Evolutionary conservation across 1,140 invertebrate species (phyloP).

Genomic region (Eufriesea mexicana): DNA sequence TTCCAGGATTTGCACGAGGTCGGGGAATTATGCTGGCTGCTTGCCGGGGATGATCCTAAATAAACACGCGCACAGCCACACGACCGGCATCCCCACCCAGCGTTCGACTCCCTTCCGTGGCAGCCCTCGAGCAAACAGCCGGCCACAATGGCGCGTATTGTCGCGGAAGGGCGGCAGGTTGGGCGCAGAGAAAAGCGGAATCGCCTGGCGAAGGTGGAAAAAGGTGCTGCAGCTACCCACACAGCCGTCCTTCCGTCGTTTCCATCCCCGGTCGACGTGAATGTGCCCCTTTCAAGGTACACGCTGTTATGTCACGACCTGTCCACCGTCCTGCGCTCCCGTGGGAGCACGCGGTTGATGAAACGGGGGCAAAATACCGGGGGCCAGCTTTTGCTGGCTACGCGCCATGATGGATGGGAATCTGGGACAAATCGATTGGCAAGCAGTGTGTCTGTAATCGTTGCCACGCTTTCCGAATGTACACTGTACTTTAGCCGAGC

Average conservation of each 20-base stretch:
- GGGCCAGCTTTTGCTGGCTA: conserved; percentile 22
- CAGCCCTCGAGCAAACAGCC: conserved; percentile 69
- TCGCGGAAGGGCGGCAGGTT: conserved; percentile 61
- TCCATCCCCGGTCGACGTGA: conserved; percentile 20
- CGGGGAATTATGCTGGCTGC: conserved; percentile 61
- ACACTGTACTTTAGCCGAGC: neutral
- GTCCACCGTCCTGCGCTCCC: conserved; percentile 36
- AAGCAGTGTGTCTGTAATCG: neutral
- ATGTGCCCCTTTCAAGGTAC: conserved; percentile 42
- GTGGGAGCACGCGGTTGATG: conserved; percentile 50
- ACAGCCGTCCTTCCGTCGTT: conserved; percentile 37
- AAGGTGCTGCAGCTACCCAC: conserved; percentile 62
- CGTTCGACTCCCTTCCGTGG: conserved; percentile 15
- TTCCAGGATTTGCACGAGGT: conserved; percentile 60
- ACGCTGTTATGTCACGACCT: conserved; percentile 66
- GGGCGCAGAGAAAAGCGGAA: conserved; percentile 64
- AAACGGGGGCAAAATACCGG: conserved; percentile 52
- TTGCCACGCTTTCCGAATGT: neutral
- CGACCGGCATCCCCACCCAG: conserved; percentile 72
- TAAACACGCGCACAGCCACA: conserved; percentile 77
- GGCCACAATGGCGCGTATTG: conserved; percentile 64
- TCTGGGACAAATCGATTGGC: conserved; percentile 59
- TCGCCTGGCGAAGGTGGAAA: conserved; percentile 57
- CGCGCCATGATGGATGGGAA: conserved; percentile 58
- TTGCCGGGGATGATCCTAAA: conserved; percentile 75